These are phyloP conservation scores for Paracentrotus lividus DNA, from an alignment of 53 echinoderm and acorn worm genomes.

Conservation along the genomic window DNA sequence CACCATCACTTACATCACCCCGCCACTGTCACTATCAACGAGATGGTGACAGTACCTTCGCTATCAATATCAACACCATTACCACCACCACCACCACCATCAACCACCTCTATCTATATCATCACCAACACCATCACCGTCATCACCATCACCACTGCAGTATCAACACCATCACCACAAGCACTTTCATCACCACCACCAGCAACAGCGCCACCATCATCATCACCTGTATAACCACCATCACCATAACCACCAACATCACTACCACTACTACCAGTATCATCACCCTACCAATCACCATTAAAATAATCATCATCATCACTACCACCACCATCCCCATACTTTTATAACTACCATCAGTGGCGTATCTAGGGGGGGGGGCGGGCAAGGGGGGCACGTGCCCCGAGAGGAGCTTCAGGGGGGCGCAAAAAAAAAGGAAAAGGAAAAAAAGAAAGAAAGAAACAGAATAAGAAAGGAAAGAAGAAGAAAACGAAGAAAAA, in stretches of 20 bases:
- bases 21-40: background rate
- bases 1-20: background rate
- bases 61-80: background rate
- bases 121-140: too few relatives aligned
- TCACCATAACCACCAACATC: background rate
- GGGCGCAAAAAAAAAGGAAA: too few relatives aligned
- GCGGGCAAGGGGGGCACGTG: too few relatives aligned
- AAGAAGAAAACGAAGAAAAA: too few relatives aligned
- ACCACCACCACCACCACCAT: too few relatives aligned
- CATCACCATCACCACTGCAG: background rate
- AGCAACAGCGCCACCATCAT: background rate
- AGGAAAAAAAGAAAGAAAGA: too few relatives aligned
- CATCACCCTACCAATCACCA: background rate
- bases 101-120: too few relatives aligned
- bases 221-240: background rate
- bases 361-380: too few relatives aligned
- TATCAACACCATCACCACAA: background rate
- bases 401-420: too few relatives aligned
- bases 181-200: background rate
- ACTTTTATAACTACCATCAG: background rate
- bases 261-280: background rate
- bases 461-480: too few relatives aligned
- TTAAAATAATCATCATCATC: background rate
- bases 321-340: background rate
- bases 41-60: too few relatives aligned